Base-by-base conservation (phyloP, 2,113 vertebrate genomes). In the Gyps fulvus region DNA sequence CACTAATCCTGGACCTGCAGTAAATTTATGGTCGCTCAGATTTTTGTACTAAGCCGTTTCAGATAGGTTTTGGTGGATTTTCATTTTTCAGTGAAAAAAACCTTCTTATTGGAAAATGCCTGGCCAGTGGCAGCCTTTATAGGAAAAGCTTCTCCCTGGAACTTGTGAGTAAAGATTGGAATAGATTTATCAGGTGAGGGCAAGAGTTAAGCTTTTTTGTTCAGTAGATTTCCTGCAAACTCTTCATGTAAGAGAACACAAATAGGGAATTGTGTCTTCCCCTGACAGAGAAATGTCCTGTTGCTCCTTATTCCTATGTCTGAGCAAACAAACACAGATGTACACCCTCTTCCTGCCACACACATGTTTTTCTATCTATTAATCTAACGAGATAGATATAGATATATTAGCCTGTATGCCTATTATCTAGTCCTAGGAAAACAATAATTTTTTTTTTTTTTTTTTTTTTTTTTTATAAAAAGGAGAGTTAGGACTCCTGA, bases 371-470 rank as follows among this genome's bases (percentile, higher is more conserved):
- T 55, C 36, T 4, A 7, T 15, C 19, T 74, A 14, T 43, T 27
- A 89, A 52, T 57, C 15, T 87, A 36, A 54, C 2, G 1, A 59
- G 4, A 57, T 18, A 29, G 7, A 26, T 13, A 36, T 16, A n/a
- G 4, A 29, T 26, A 25, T 11, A 42, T 22, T 74, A 85, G 6
- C 10, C 29, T 74, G 10, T 19, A 27, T 63, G 22, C 4, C 23
- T 83, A 38, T 27, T 65, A 23, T 34, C 11, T 61, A 52, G 65
- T 45, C 14, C 69, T 16, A 61, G 26, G 14, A 79, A 66, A 84
- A 62, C 2, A 71, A 7, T 3, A 1, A 3, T 13, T 2, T 1
- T 61, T 32, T 32, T 58, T 47, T 31, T 32, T 22, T 4, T 47
- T 31, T 32, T 22, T 4, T 49, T 49, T 49, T 23, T 50, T 50